Conservation (phyloP, 2,888 invertebrate species). For the Xylocampa areola region DNA sequence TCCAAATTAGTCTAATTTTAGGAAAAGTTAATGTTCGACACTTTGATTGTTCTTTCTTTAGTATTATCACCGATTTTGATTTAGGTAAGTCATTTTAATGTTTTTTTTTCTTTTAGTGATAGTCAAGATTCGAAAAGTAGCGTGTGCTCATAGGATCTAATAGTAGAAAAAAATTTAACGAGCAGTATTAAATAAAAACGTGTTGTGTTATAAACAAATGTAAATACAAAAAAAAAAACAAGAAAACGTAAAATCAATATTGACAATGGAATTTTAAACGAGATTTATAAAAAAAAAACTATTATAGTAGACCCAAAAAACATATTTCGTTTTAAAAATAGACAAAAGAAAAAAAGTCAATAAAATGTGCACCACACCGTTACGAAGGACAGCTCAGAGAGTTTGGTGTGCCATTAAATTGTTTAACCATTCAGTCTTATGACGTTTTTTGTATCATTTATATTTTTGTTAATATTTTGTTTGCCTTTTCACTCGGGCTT, state of each 20-base stretch:
- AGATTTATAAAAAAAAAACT: constrained; percentile 1
- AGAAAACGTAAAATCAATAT: background rate
- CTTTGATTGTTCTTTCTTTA: constrained; percentile 51
- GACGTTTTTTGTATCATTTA: constrained; percentile 79
- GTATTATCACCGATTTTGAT: constrained; percentile 59
- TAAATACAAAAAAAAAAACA: background rate
- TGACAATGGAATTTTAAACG: too few relatives aligned
- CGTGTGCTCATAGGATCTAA: constrained; percentile 53
- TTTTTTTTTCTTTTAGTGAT: constrained; percentile 49
- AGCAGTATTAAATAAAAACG: too few relatives aligned
- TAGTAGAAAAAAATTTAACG: constrained; percentile 4
- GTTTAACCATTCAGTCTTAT: constrained; percentile 88
- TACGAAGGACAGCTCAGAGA: constrained; percentile 61
- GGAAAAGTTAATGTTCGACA: constrained; percentile 60
- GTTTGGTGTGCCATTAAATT: constrained; percentile 70
- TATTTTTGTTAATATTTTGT: constrained; percentile 51
- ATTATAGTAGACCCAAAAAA: background rate
- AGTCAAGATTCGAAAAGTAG: constrained; percentile 61
- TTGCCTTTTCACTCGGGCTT: constrained; percentile 94
- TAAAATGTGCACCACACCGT: constrained; percentile 52
- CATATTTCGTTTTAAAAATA: background rate
- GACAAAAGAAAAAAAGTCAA: background rate
- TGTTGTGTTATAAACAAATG: constrained; percentile 4
- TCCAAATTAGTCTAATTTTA: constrained; percentile 52
- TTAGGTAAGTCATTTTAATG: constrained; percentile 46